Base-by-base conservation (phyloP, 1,140 invertebrate species). In the Panagrolaimus sp. region DNA sequence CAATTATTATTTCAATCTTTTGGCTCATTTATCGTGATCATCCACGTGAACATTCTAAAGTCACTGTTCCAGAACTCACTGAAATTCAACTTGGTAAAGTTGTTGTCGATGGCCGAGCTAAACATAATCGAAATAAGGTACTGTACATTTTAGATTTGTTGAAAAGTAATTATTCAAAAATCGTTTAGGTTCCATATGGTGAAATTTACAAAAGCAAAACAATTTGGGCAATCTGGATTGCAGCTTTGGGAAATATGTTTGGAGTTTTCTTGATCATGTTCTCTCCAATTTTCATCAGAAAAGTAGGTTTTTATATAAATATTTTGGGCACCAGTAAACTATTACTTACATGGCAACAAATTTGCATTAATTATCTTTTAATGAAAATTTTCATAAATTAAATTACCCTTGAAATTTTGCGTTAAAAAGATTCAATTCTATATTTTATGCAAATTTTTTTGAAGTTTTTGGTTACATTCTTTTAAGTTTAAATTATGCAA, bases 191-290 rank as follows among this genome's bases (percentile, higher is more conserved):
- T 68, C 77, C 77, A 15, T 68, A 81, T 45, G 65, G 63, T 38
- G 47, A 43, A 44, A 79, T 79, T 43, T 72, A 24, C 43, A 68
- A 46, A 4, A 62, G 48, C 48, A 58, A 43, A 45, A 32, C 70
- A 28, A 73, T 82, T 24, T 76, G 80, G 76, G 77, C 77, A 21
- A 69, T 82, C 43, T 82, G 72, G 77, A 46, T 79, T 28, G 78
- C 77, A n/a, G 78, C 79, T 8, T 65, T 17, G 24, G 38, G 32
- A 9, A 26, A 45, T 43, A 43, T 46, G 6, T 28, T 32, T 10
- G 28, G 44, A n/a, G 82, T 74, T 65, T 75, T 47, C 71, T 52
- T 80, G 17, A 66, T 78, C 12, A 58, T 78, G 55, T 76, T 74
- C 65, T 67, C 69, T 38, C 76, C 76, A 17, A 77, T 64, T 14